Evolutionary conservation across 1,140 invertebrate genomes (phyloP), one percentile per base, ranked within the genome.

Genomic region (Zaprionus vittiger): DNA sequence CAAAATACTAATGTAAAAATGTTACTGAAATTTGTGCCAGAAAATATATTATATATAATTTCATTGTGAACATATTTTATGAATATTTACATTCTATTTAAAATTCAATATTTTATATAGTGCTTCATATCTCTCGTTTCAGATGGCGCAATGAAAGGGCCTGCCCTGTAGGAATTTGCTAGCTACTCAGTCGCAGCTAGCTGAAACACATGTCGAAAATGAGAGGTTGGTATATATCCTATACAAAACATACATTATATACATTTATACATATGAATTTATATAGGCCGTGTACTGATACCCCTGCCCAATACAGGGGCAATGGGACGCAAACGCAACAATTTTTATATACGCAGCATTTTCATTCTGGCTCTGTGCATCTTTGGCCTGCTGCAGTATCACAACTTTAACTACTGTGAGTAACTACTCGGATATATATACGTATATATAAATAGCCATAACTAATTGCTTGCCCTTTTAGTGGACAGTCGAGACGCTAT

Each of bases 351-450:
- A 71, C 94, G 95, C 83, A 95, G 94, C 55, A 93, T 95, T 38
- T 92, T 95, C 52, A 93, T 96, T 66, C 91, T 96, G 72, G 95
- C 96, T 76, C 92, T 96, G 41, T 94, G 95, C 59, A 95, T 95
- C 73, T 96, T 96, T 85, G 93, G 96, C 24, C 95, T 95, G 94
- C 93, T 96, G 72, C 95, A 96, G 80, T 92, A 96, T 49, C 95
- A 96, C 83, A 95, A 96, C 77, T 94, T 95, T 81, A 96, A 94
- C 83, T 94, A 95, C 65, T 84, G 93, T 78, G 81, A 91, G 91
- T 80, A 38, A 5, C 12, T 3, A 6, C 0, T 9, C 20, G 3
- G 9, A 24, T 24, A 17, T 12, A 49, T 5, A 12, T 11, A 34
- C 7, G 7, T 31, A 12, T 2, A 49, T 52, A 22, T 14, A 14